These are phyloP conservation scores for Sebastes matsubarae DNA, from an alignment of 2,797 vertebrate genomes.

Conservation along the genomic window DNA sequence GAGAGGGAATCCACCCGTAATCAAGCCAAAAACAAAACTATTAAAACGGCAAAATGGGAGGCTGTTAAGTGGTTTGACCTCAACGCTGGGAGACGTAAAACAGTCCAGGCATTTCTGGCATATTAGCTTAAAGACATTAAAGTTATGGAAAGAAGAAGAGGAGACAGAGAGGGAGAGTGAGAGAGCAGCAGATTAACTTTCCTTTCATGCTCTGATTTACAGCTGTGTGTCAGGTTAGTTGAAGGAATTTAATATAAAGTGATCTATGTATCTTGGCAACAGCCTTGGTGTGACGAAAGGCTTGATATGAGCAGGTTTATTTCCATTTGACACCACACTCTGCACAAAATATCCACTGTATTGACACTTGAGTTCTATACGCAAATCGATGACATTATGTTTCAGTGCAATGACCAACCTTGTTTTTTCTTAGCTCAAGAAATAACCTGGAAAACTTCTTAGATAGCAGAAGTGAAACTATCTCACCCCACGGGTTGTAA, in stretches of 20 bases:
- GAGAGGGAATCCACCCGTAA: slow-evolving; percentile 53
- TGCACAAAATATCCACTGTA: not conserved
- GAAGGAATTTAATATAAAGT: slow-evolving; percentile 82
- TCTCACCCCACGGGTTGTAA: not conserved
- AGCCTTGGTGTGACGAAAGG: slow-evolving; percentile 59
- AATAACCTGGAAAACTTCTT: not conserved
- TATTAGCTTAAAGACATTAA: slow-evolving; percentile 43
- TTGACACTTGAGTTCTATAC: not conserved
- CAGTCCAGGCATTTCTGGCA: slow-evolving; percentile 39
- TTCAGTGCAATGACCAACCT: not conserved
- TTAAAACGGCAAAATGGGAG: slow-evolving; percentile 44
- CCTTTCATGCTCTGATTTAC: slow-evolving; percentile 79
- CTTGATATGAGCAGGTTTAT: slow-evolving; percentile 65
- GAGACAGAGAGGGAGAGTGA: not conserved
- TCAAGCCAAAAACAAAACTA: slow-evolving; percentile 63
- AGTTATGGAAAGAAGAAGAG: slow-evolving; percentile 21
- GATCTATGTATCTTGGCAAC: slow-evolving; percentile 81
- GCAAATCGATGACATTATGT: not conserved
- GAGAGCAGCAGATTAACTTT: slow-evolving; percentile 63
- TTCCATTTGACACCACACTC: slow-evolving; percentile 38
- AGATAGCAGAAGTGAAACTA: not conserved
- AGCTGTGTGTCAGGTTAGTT: slow-evolving; percentile 69
- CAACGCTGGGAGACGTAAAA: slow-evolving; percentile 8
- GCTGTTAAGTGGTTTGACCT: slow-evolving; percentile 68
- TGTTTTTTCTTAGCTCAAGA: not conserved